A percentile compares a stretch with the other conserved stretches of the same genome.
phyloP scores from a whole-genome alignment of 2,797 vertebrate species.

The Cheirogaleus major region DNA sequence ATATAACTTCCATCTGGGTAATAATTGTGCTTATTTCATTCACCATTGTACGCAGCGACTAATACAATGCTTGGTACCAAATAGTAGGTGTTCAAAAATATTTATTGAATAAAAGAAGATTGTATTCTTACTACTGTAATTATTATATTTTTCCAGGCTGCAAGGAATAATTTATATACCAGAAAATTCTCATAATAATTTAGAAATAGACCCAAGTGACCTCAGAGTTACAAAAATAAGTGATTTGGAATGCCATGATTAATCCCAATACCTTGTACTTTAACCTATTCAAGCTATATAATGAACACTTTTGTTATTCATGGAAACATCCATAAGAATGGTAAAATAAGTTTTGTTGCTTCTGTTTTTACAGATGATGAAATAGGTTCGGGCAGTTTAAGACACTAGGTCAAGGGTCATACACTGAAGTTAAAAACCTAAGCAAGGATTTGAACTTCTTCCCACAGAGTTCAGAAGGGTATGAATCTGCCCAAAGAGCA shows the following conservation, averaged over 20 bases:
- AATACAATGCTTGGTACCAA: not conserved
- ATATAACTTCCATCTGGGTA: not conserved
- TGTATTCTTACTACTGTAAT: not conserved
- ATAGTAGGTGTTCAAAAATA: not conserved
- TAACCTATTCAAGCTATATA: not conserved
- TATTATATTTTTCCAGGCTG: not conserved
- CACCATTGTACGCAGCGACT: not conserved
- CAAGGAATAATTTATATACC: not conserved
- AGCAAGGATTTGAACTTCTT: not conserved
- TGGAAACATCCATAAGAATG: not conserved
- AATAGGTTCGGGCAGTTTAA: not conserved
- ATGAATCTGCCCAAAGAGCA: slow-evolving; percentile 3
- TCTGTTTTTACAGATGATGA: not conserved
- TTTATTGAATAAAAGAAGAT: not conserved
- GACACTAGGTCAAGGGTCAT: not conserved
- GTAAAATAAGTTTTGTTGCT: not conserved
- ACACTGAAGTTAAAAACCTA: not conserved
- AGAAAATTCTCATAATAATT: not conserved
- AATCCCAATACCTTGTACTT: not conserved
- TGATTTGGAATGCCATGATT: not conserved
- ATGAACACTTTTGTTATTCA: not conserved
- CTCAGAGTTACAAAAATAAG: not conserved
- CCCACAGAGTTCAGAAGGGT: slow-evolving; percentile 44
- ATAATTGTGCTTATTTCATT: not conserved
- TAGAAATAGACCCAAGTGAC: not conserved